Percentiles rank a stretch among this genome's conserved stretches.
Evolutionary conservation across 2,113 vertebrate species (phyloP).

Genomic region (Malurus elegans): DNA sequence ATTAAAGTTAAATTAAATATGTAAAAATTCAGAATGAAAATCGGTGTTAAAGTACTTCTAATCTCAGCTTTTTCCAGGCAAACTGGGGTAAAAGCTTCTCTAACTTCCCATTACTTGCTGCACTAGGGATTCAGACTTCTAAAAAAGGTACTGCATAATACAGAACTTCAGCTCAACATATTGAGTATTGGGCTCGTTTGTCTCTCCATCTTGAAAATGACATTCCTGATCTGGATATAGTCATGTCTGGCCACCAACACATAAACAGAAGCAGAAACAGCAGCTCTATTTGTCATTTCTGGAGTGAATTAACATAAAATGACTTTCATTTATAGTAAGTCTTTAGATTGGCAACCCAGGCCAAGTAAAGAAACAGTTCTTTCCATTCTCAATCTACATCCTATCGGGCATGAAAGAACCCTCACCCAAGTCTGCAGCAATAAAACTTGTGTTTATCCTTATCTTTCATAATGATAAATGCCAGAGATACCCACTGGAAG

Average conservation of each 20-base stretch:
- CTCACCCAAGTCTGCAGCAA: background rate
- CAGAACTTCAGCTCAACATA: background rate
- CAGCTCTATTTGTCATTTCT: background rate
- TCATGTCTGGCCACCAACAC: background rate
- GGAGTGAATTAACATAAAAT: background rate
- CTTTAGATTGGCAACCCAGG: background rate
- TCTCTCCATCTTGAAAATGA: background rate
- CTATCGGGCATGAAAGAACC: background rate
- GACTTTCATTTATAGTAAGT: background rate
- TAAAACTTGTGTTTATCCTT: background rate
- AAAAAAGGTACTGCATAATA: background rate
- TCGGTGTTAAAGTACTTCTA: background rate
- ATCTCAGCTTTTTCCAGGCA: background rate
- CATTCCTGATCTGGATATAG: background rate
- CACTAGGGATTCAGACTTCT: background rate
- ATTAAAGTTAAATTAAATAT: background rate
- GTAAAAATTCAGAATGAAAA: background rate
- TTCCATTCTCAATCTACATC: background rate
- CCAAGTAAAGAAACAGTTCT: background rate
- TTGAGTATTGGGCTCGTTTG: background rate
- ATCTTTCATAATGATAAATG: slow-evolving; percentile 2
- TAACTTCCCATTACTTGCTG: background rate
- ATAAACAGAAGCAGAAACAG: background rate
- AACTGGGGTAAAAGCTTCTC: background rate
- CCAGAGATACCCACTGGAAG: background rate